Conservation (phyloP, 2,113 vertebrate species). For the Benitochromis conjunctus region DNA sequence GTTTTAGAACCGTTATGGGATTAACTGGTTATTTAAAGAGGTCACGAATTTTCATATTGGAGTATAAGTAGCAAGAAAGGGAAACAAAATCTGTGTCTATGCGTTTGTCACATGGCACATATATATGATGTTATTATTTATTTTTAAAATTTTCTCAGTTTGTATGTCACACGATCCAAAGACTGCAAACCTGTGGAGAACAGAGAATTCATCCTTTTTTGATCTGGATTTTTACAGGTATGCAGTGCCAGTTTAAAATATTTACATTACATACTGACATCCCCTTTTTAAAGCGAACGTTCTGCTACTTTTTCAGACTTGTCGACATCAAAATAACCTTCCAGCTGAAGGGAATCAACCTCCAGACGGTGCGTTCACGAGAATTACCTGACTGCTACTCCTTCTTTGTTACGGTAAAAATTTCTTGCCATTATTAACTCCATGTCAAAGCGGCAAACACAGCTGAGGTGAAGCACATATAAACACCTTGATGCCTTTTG, state of each 20-base stretch:
- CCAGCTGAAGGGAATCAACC: conserved; percentile 87
- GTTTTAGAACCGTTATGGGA: neutral
- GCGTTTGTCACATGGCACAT: neutral
- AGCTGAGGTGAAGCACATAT: neutral
- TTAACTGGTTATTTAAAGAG: neutral
- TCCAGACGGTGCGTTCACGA: conserved; percentile 84
- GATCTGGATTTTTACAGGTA: conserved; percentile 92
- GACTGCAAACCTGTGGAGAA: conserved; percentile 65
- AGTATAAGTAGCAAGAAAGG: neutral
- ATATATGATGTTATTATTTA: too few species aligned
- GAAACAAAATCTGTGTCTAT: neutral
- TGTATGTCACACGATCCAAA: conserved; percentile 79
- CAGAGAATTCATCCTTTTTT: conserved; percentile 83
- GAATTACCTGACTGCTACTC: conserved; percentile 91
- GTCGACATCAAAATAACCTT: conserved; percentile 85
- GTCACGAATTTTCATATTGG: neutral
- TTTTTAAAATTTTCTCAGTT: conserved; percentile 62
- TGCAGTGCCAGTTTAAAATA: neutral
- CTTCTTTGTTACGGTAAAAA: conserved; percentile 82
- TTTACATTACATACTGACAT: neutral
- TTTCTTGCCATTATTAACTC: neutral
- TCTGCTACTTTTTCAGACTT: conserved; percentile 74
- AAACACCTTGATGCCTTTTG: neutral
- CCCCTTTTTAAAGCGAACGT: accelerated
- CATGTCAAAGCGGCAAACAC: neutral